Conservation (phyloP, 1,140 invertebrate species). For the Hylaeus volcanicus region DNA sequence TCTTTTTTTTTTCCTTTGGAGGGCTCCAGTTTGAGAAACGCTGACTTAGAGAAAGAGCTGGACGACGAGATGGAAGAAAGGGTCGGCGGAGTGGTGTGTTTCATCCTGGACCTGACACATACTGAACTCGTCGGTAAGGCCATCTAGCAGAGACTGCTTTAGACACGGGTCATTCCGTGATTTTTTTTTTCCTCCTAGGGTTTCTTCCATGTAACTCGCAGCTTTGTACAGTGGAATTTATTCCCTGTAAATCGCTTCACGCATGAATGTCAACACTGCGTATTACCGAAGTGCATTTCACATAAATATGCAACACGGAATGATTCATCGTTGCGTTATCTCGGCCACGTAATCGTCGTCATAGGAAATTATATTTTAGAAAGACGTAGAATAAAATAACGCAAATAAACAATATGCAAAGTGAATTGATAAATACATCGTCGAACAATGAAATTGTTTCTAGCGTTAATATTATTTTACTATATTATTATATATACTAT, state of each 20-base stretch:
- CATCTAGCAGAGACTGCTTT: not conserved
- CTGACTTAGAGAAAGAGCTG: not conserved
- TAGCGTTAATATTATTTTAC: no score
- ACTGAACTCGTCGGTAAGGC: not conserved
- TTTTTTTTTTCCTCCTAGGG: not conserved
- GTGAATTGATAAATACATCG: no score
- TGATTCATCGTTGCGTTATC: no score
- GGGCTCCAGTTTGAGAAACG: no score
- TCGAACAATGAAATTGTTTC: no score
- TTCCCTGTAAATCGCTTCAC: not conserved
- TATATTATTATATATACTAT: no score
- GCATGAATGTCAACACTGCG: not conserved
- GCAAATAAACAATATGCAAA: no score
- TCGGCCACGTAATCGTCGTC: no score
- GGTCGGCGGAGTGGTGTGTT: not conserved
- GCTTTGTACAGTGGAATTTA: not conserved
- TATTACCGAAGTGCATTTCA: no score
- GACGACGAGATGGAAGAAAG: constrained; percentile 6
- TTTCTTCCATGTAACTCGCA: not conserved
- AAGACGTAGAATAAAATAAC: not conserved
- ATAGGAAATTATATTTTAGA: no score
- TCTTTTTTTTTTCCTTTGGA: no score
- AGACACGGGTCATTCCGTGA: not conserved
- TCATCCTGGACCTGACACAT: not conserved
- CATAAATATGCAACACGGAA: no score